Evolutionary conservation across 2,888 invertebrate species (phyloP), one percentile per base, ranked within the genome.

Genomic region (Drosophila nr. medialis): DNA sequence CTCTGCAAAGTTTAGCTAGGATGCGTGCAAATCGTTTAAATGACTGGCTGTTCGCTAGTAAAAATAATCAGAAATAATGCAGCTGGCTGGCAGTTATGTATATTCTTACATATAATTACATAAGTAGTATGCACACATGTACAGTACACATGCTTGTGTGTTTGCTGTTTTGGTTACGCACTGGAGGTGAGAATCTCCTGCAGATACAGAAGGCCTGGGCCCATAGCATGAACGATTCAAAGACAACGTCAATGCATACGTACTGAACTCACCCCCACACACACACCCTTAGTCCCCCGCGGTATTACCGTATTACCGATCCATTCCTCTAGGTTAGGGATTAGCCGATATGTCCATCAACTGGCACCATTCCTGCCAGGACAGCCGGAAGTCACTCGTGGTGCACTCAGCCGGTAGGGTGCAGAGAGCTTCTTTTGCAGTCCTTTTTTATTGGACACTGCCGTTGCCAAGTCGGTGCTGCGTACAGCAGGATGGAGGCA

Each of bases 1-100:
- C 30, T 30, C 8, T 30, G 30, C 11, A 27, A 51, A 11, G 48
- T 30, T 29, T 32, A 7, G 29, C 29, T 32, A 21, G 34, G 15
- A 15, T 15, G n/a, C 27, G 6, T 2, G 4, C 15, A 18, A 18
- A 63, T 32, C 38, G 13, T 27, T 40, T 51, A 51, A 30, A 18
- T 64, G 1, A 2, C n/a, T 40, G 11, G 1, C n/a, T 21, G 40
- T 0, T 61, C 21, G 36, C 7, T 32, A 50, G 49, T 49, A 65
- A 65, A 68, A 50, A 38, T 24, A 74, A 77, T 78, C 62, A 75
- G 32, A 51, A 59, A 50, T 58, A 40, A 32, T 45, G 34, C 61
- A 58, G 32, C 32, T 49, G 29, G 21, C 38, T 27, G 42, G 29
- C 40, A 59, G 27, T 27, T 29, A 50, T 27, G 8, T 15, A 45